Percentiles rank a stretch among this genome's conserved stretches.
Evolutionary conservation across 2,113 vertebrate genomes (phyloP).

Genomic region (Silurus glanis): DNA sequence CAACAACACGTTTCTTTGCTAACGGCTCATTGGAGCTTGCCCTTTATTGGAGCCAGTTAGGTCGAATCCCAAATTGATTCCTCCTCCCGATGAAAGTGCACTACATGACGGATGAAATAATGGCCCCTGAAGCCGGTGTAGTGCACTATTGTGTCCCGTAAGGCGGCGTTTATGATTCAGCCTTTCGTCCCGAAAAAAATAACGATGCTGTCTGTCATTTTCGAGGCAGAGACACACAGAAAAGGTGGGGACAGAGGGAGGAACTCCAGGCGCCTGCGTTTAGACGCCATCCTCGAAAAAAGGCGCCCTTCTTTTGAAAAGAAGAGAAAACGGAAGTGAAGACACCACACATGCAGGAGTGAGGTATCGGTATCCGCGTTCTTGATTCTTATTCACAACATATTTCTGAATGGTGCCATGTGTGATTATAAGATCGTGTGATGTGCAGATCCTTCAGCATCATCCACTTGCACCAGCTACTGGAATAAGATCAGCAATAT

Average conservation of each 20-base stretch:
- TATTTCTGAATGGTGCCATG: not conserved
- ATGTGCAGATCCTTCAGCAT: not conserved
- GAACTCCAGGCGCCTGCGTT: conserved; percentile 63
- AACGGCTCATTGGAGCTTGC: not conserved
- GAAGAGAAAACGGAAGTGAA: conserved; percentile 42
- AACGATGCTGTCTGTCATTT: conserved; percentile 50
- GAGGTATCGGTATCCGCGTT: conserved; percentile 60
- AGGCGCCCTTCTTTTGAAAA: conserved; percentile 76
- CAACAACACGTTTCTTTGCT: not conserved
- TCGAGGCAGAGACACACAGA: not conserved
- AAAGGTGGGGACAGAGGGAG: conserved; percentile 57
- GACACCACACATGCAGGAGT: conserved; percentile 62
- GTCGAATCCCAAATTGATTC: not conserved
- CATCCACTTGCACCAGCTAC: not conserved
- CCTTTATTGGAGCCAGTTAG: not conserved
- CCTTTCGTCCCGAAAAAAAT: conserved; percentile 15
- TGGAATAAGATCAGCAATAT: not conserved
- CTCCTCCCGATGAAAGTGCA: not conserved
- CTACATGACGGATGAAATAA: not conserved
- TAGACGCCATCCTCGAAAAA: conserved; percentile 73
- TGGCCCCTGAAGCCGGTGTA: not conserved
- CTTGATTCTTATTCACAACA: not conserved
- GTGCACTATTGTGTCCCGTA: not conserved
- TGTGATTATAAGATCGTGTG: not conserved
- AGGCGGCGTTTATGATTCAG: not conserved